Evolutionary conservation across 1,140 invertebrate genomes (phyloP).

Genomic region (Mesaphorura yosii): DNA sequence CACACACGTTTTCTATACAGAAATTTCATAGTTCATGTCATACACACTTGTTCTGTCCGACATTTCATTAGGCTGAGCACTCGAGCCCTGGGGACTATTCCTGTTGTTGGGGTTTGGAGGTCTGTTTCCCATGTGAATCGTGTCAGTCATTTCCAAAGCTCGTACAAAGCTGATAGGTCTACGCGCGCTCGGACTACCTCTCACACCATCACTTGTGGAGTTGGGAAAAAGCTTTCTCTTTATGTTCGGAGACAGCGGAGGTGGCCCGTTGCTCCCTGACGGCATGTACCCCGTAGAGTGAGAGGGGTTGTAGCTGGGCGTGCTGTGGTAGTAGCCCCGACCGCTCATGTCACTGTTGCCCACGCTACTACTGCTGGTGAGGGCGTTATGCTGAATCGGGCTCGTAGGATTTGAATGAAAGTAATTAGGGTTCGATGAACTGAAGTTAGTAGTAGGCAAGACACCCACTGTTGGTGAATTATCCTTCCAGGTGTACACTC

Average conservation of each 20-base stretch:
- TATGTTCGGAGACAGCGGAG: constrained; percentile 12
- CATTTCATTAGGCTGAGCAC: constrained; percentile 39
- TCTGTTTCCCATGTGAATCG: constrained; percentile 52
- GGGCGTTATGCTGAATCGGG: constrained; percentile 50
- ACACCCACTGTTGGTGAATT: constrained; percentile 42
- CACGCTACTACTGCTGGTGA: constrained; percentile 21
- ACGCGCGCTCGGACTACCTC: constrained; percentile 34
- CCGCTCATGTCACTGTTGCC: constrained; percentile 29
- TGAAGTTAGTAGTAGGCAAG: background rate
- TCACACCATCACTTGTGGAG: constrained; percentile 12
- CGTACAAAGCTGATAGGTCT: constrained; percentile 85
- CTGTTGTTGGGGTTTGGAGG: constrained; percentile 32
- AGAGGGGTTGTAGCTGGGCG: constrained; percentile 22
- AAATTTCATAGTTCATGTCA: constrained; percentile 93
- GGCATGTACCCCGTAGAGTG: constrained; percentile 13
- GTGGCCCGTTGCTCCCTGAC: constrained; percentile 8
- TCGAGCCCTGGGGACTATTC: constrained; percentile 28
- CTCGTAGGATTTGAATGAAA: constrained; percentile 63
- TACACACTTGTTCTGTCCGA: constrained; percentile 77
- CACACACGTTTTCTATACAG: no score
- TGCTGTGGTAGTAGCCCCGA: constrained; percentile 20
- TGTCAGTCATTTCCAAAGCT: constrained; percentile 79
- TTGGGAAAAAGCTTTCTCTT: constrained; percentile 20
- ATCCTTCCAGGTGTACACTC: constrained; percentile 73
- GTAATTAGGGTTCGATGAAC: constrained; percentile 37